Conservation (phyloP, 2,113 vertebrate genomes). For the Patagioenas fasciata region DNA sequence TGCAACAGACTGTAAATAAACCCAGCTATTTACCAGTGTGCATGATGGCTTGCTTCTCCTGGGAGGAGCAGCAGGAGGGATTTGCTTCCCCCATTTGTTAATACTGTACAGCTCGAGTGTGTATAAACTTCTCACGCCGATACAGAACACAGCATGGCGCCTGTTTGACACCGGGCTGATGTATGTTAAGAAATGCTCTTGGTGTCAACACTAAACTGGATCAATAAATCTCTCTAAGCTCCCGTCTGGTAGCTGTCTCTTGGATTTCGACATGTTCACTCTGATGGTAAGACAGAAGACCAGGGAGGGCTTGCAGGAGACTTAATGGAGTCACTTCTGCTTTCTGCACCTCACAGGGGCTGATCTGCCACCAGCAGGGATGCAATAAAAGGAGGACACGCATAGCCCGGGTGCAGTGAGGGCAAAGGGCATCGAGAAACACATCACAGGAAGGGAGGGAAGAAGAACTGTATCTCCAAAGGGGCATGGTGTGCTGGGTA, state of each 20-base stretch:
- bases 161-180: constrained; percentile 23
- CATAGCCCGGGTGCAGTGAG: background rate
- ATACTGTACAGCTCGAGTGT: constrained; percentile 46
- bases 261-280: background rate
- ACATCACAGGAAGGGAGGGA: background rate
- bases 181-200: constrained; percentile 24
- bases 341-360: background rate
- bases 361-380: background rate
- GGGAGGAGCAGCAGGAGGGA: background rate
- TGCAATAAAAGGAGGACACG: background rate
- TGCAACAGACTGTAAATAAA: constrained; percentile 21
- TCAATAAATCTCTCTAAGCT: constrained; percentile 67
- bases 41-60: constrained; percentile 23
- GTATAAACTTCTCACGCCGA: constrained; percentile 48
- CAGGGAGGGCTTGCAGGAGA: background rate
- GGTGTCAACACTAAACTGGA: constrained; percentile 43
- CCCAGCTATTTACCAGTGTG: background rate
- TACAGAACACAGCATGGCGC: constrained; percentile 21
- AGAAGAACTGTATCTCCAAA: background rate
- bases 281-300: background rate
- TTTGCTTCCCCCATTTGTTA: background rate
- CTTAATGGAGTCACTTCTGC: background rate
- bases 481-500: background rate
- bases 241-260: background rate
- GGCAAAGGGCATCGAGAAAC: background rate